A percentile compares a stretch with the other conserved stretches of the same genome.
Conservation (phyloP, 2,113 vertebrate species). For the Centropus bengalensis region DNA sequence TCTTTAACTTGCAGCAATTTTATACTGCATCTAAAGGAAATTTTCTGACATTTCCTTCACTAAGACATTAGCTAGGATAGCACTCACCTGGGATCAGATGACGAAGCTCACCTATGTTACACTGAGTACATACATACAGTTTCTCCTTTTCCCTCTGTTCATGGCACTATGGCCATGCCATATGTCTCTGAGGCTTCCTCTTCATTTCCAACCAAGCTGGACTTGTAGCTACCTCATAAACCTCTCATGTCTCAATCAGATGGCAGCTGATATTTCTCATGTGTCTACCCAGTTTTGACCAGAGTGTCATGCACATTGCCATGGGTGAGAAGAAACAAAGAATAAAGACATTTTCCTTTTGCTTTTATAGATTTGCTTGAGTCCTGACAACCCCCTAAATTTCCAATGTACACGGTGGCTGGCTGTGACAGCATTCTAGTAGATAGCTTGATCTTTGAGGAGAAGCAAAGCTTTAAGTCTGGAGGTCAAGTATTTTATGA, state of each 20-base stretch:
- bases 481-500: neutral
- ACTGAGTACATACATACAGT: rapidly evolving
- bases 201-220: neutral
- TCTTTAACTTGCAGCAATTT: neutral
- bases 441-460: neutral
- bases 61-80: neutral
- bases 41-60: neutral
- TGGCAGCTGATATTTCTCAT: neutral
- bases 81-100: neutral
- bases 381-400: neutral
- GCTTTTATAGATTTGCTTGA: neutral
- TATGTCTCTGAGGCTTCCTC: rapidly evolving
- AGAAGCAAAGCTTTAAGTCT: neutral
- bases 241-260: neutral
- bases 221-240: neutral
- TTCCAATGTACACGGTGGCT: neutral
- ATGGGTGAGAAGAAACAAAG: neutral
- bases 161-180: rapidly evolving
- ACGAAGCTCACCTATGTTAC: neutral
- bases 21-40: neutral
- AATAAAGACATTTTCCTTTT: neutral
- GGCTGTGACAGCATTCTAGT: neutral
- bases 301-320: neutral
- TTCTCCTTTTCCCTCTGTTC: neutral
- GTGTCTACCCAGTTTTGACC: neutral